Evolutionary conservation across 2,888 invertebrate genomes (phyloP).

Genomic region (Drosophila tripunctata): DNA sequence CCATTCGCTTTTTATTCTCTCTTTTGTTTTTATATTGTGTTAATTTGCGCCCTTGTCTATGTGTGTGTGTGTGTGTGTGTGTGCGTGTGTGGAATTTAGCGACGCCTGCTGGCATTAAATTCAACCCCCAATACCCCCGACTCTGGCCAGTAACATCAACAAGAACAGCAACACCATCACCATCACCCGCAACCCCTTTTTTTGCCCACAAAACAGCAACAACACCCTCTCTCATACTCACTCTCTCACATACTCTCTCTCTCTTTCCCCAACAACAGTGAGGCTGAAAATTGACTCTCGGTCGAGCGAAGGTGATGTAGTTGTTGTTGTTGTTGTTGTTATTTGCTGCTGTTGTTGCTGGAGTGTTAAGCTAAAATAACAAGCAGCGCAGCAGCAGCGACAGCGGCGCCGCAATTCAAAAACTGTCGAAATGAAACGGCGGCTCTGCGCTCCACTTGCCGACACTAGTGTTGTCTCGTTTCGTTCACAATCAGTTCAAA

Average conservation of each 20-base stretch:
- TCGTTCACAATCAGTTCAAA: no score
- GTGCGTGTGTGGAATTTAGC: conserved; percentile 41
- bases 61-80: conserved; percentile 13
- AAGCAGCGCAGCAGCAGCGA: conserved; percentile 33
- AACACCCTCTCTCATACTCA: conserved; percentile 24
- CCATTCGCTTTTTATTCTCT: conserved; percentile 30
- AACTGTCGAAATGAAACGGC: conserved; percentile 78
- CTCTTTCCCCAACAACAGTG: conserved; percentile 13
- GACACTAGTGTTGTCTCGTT: no score
- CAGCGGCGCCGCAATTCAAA: conserved; percentile 61
- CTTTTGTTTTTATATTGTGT: conserved; percentile 53
- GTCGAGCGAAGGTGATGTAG: conserved; percentile 61
- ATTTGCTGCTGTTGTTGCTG: conserved; percentile 38
- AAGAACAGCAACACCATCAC: conserved; percentile 29
- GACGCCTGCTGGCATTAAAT: conserved; percentile 49
- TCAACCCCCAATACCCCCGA: conserved; percentile 56
- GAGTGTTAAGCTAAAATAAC: conserved; percentile 63
- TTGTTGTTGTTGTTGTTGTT: conserved; percentile 38
- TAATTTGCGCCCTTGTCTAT: conserved; percentile 47
- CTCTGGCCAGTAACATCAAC: conserved; percentile 26
- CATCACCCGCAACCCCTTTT: conserved; percentile 4
- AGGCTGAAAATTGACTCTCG: conserved; percentile 47
- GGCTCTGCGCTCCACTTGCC: conserved; percentile 65
- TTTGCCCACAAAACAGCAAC: conserved; percentile 8
- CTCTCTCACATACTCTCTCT: conserved; percentile 24